A percentile compares a stretch with the other conserved stretches of the same genome.
Conservation (phyloP, 2,797 vertebrate genomes). For the Erpetoichthys calabaricus region DNA sequence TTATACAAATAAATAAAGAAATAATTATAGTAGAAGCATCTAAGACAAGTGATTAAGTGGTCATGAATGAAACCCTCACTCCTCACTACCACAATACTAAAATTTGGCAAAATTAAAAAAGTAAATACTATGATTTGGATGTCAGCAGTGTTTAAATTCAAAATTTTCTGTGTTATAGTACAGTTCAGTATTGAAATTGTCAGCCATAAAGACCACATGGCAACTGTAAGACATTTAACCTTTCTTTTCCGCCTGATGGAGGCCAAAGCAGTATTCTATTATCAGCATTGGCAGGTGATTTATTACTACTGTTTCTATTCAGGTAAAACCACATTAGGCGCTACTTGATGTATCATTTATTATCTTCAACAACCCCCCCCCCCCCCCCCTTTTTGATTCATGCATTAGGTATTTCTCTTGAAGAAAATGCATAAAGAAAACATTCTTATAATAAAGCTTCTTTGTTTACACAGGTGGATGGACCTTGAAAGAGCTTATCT, state of each 20-base stretch:
- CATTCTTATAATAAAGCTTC: background rate
- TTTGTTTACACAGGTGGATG: slow-evolving; percentile 4
- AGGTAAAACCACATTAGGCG: slow-evolving; percentile 59
- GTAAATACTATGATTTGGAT: background rate
- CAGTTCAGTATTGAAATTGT: slow-evolving; percentile 45
- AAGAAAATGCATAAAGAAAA: slow-evolving; percentile 6
- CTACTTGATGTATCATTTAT: slow-evolving; percentile 49
- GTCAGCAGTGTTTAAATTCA: slow-evolving; percentile 1
- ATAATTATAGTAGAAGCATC: no score
- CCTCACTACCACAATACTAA: background rate
- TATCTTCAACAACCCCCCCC: slow-evolving; percentile 36
- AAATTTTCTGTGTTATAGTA: slow-evolving; percentile 36
- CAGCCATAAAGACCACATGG: slow-evolving; percentile 51
- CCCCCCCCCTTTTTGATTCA: slow-evolving; percentile 45
- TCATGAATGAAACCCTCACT: no score
- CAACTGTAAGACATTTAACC: slow-evolving; percentile 52
- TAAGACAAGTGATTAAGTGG: no score
- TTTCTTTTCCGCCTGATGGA: slow-evolving; percentile 50
- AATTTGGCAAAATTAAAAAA: background rate
- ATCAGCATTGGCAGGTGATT: slow-evolving; percentile 60
- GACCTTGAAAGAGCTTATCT: no score
- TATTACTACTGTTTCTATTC: slow-evolving; percentile 58
- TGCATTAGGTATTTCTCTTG: slow-evolving; percentile 35
- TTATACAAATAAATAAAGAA: no score
- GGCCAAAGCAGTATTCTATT: slow-evolving; percentile 52